Evolutionary conservation across 2,113 vertebrate species (phyloP).

Genomic region (Numida meleagris): DNA sequence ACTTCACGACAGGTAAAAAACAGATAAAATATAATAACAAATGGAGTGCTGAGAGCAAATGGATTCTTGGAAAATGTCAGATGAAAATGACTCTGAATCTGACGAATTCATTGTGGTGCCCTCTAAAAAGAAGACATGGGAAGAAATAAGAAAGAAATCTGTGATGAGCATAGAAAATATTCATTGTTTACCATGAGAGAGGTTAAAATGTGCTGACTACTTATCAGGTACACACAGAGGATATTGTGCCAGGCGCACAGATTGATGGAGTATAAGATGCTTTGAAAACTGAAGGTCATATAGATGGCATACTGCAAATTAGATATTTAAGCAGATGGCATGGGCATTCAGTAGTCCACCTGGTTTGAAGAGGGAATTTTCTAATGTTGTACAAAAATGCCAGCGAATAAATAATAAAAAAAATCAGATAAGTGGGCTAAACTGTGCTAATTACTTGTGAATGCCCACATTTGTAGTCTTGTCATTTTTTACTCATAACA

Average conservation of each 20-base stretch:
- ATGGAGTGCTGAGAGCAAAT: not conserved
- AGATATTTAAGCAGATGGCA: conserved; percentile 69
- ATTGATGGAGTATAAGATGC: conserved; percentile 54
- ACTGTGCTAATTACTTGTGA: not conserved
- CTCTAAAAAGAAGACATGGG: not conserved
- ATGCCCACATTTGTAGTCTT: not conserved
- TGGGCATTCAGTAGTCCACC: conserved; percentile 41
- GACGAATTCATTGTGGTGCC: not conserved
- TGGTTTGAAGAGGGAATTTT: conserved; percentile 37
- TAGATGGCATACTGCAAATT: conserved; percentile 54
- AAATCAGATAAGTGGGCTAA: not conserved
- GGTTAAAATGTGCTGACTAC: not conserved
- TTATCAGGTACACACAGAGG: conserved; percentile 15
- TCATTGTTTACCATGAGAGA: not conserved
- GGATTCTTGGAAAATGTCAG: not conserved
- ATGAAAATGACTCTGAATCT: not conserved
- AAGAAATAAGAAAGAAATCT: not conserved
- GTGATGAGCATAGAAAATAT: not conserved
- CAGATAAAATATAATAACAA: not conserved
- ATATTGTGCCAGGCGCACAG: conserved; percentile 53
- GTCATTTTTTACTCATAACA: not conserved
- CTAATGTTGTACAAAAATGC: conserved; percentile 15
- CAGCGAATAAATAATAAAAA: not conserved
- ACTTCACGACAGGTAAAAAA: not conserved
- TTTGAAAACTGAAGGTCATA: conserved; percentile 63